These are phyloP conservation scores for Delichon dasypus DNA, from an alignment of 2,797 vertebrate genomes.

Conservation along the genomic window DNA sequence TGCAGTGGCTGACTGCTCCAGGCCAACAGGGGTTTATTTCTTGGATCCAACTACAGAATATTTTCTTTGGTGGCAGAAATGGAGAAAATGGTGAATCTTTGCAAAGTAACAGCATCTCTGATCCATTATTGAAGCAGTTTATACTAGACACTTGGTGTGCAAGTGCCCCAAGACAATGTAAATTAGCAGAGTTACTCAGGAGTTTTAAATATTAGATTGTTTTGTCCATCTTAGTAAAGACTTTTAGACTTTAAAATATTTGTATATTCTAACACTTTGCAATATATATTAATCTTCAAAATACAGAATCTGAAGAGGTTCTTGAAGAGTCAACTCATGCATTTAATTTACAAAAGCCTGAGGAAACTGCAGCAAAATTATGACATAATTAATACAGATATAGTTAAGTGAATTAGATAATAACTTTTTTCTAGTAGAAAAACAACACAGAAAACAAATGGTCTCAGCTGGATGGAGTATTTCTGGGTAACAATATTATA, in stretches of 20 bases:
- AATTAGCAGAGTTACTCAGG: not conserved
- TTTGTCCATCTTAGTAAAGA: not conserved
- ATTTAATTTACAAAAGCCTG: not conserved
- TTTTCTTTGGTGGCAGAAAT: not conserved
- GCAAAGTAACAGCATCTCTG: not conserved
- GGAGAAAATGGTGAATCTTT: not conserved
- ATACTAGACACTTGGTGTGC: not conserved
- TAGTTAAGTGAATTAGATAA: constrained; percentile 53
- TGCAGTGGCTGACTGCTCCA: accelerated
- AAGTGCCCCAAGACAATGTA: not conserved
- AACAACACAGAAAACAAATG: constrained; percentile 64
- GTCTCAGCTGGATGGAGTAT: constrained; percentile 4
- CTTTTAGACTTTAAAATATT: not conserved
- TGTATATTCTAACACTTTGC: not conserved
- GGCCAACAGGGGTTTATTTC: not conserved
- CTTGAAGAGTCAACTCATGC: not conserved
- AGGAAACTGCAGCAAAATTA: not conserved
- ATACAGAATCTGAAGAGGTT: not conserved
- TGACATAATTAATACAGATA: constrained; percentile 54
- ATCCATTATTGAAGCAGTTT: not conserved
- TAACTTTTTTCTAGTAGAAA: constrained; percentile 45
- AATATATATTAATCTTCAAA: not conserved
- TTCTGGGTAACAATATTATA: constrained; percentile 49
- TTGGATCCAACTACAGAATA: not conserved
- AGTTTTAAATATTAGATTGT: not conserved